Base-by-base conservation (phyloP, 2,113 vertebrate genomes). In the Hippocampus zosterae region DNA sequence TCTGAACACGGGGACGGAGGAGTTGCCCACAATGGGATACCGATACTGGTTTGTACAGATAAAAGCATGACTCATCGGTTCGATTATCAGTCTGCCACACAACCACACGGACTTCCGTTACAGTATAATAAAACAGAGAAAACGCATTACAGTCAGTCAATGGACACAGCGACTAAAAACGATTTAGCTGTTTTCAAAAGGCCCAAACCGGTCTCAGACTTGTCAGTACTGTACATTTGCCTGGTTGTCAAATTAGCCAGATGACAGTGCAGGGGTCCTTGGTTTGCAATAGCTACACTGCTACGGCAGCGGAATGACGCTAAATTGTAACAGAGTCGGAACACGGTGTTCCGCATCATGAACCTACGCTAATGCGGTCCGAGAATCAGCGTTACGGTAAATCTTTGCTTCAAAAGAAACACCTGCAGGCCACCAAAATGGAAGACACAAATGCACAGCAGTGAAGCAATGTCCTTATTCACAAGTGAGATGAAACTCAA, bases 31-130 rank as follows among this genome's bases (percentile, higher is more conserved):
- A 40, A 53, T 2, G 46, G 44, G 70, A 69, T 74, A 71, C 27
- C 0, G 21, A 57, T 37, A 70, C 70, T 70, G 74, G 27, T 66
- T 75, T 73, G 68, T 56, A 71, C 25, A 68, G 77, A 84, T 84
- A 77, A 82, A 18, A 68, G 50, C 29, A 25, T 8, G 33, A 76
- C 61, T 74, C 59, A 65, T 10, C 41, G 59, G 27, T 1, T 33
- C 25, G 27, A 37, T 61, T 37, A 37, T 61, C 8, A 18, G 3
- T 10, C 11, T 40, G 5, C 27, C 27, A 5, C 2, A 25, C 25
- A 12, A 33, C 57, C 27, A 33, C 27, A 8, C 27, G 9, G 57
- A 19, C 27, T 60, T 3, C 6, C 6, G 19, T 13, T 3, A 19
- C 15, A 37, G 27, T 8, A 18, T 9, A 33, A 60, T 60, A 33